Conservation (phyloP, 2,113 vertebrate species). For the Amblyornis subalaris region DNA sequence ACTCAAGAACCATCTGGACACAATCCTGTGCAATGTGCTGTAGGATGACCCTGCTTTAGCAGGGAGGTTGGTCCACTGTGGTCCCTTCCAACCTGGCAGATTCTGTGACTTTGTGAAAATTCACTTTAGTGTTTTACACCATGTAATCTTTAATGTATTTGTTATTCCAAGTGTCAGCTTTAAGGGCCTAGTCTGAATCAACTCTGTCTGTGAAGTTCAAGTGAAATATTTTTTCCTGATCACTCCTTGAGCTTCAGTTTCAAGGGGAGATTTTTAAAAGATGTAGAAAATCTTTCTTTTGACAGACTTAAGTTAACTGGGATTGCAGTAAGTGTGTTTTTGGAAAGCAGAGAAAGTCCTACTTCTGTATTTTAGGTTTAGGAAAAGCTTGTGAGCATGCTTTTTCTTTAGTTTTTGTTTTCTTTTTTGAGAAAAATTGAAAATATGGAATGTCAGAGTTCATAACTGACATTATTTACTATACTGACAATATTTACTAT, state of each 20-base stretch:
- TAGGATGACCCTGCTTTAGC: not conserved
- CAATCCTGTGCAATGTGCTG: not conserved
- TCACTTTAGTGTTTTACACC: not conserved
- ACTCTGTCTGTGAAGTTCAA: not conserved
- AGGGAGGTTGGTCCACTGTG: not conserved
- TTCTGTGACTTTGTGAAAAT: not conserved
- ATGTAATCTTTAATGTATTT: not conserved
- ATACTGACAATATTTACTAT: too few relatives aligned
- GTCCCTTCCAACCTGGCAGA: not conserved
- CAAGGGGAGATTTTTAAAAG: not conserved
- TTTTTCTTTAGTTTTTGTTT: not conserved
- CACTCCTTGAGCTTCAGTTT: not conserved
- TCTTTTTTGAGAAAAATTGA: not conserved
- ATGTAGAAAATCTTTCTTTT: not conserved
- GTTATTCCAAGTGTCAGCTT: not conserved
- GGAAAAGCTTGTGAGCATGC: not conserved
- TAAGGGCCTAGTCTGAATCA: not conserved
- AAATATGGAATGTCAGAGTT: not conserved
- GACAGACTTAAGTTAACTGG: not conserved
- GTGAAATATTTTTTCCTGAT: not conserved
- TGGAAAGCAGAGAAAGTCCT: not conserved
- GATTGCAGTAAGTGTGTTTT: not conserved
- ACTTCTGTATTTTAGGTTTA: not conserved
- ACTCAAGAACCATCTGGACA: not conserved
- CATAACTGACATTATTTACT: too few relatives aligned